Evolutionary conservation across 2,113 vertebrate genomes (phyloP), one percentile per base, ranked within the genome.

Genomic region (Xiphophorus hellerii): DNA sequence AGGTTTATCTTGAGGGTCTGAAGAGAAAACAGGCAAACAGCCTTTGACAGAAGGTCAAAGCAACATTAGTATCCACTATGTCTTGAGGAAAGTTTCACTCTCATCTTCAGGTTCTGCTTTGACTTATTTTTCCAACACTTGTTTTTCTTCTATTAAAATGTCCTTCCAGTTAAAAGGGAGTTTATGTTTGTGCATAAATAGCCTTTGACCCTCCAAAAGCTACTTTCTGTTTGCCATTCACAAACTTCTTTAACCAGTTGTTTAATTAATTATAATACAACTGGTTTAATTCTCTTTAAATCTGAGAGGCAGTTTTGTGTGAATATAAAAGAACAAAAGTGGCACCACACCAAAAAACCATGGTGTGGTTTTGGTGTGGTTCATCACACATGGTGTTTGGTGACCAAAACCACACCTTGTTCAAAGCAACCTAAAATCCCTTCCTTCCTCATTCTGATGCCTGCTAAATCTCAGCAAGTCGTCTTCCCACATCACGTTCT

Each of bases 11-110:
- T 83, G 78, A 72, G 84, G 84, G 78, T 25, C n/a, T 80, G 74
- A 74, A 78, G 61, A 74, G 74, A 69, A 51, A 70, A 76, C 33
- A 65, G 48, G 67, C 74, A 76, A 71, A 74, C 71, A 77, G 65
- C 48, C 69, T 85, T 73, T 76, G 71, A 85, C 63, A 29, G 78
- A 85, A 87, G 87, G 89, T 90, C 86, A 85, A 77, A 42, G 44
- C 62, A 70, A 69, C 61, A 0, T 78, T 77, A 84, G 67, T 37
- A 80, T 85, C 70, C 75, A 70, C 35, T n/a, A 5, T 42, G 78
- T 81, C 74, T n/a, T 35, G 5, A 81, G 81, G 77, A 76, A 80
- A 80, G 62, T 42, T 76, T 80, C 77, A 70, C 73, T 88, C 65
- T 63, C 28, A 62, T 84, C 74, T 78, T 69, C 71, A 84, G 83